Conservation (phyloP, 1,140 invertebrate species). For the Papilio xuthus region DNA sequence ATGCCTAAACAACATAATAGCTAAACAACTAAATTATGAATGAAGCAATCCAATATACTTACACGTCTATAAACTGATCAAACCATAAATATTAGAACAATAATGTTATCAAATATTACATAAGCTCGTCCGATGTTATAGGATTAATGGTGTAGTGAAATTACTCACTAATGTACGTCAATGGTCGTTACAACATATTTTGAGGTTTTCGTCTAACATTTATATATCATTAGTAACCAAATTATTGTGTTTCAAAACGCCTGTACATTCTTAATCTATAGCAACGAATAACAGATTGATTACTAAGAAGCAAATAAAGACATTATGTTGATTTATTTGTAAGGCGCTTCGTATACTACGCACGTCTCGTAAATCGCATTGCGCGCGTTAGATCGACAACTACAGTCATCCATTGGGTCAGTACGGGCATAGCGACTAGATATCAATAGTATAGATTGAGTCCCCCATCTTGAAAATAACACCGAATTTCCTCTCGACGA, state of each 20-base stretch:
- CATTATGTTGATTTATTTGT: neutral
- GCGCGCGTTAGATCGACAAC: too few species aligned
- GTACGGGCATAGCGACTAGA: too few species aligned
- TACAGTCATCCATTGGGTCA: too few species aligned
- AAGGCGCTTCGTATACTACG: too few species aligned
- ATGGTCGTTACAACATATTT: slow-evolving; percentile 42
- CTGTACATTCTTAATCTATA: neutral
- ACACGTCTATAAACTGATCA: slow-evolving; percentile 40
- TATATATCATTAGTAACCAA: neutral
- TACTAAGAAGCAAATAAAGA: slow-evolving; percentile 7
- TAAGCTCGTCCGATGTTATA: slow-evolving; percentile 49
- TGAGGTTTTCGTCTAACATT: slow-evolving; percentile 18
- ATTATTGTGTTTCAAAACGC: neutral
- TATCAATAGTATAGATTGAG: too few species aligned
- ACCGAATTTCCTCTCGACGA: too few species aligned
- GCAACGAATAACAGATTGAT: neutral
- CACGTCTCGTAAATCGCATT: too few species aligned
- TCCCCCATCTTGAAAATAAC: too few species aligned
- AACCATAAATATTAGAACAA: slow-evolving; percentile 44
- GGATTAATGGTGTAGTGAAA: slow-evolving; percentile 54
- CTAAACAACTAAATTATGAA: slow-evolving; percentile 42
- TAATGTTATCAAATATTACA: slow-evolving; percentile 48
- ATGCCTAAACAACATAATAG: slow-evolving; percentile 33
- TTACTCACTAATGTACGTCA: slow-evolving; percentile 51
- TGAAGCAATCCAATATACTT: slow-evolving; percentile 54